Evolutionary conservation across 1,140 invertebrate species (phyloP).

Genomic region (Metaphire vulgaris): DNA sequence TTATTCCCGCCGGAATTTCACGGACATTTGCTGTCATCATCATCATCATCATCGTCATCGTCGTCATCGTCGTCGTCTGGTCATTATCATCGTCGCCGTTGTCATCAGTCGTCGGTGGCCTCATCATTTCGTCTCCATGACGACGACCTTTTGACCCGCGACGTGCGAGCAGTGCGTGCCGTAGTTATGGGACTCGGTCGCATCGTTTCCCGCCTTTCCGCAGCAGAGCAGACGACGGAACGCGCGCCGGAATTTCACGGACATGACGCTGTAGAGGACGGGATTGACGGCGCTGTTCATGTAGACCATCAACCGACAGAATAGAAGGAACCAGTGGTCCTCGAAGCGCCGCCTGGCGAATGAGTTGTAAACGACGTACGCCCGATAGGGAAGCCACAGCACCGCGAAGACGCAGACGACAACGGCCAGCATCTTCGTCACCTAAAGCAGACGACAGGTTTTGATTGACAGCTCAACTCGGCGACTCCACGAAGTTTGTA

Average conservation of each 20-base stretch:
- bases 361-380: conserved; percentile 62
- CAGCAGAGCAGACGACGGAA: conserved; percentile 50
- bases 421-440: conserved; percentile 61
- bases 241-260: conserved; percentile 57
- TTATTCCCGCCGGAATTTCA: not conserved
- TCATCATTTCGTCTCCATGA: not conserved
- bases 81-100: not conserved
- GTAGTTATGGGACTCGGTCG: not conserved
- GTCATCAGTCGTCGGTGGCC: not conserved
- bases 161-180: not conserved
- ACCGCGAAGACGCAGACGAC: conserved; percentile 60
- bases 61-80: too few species aligned
- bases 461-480: too few species aligned
- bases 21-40: not conserved
- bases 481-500: too few species aligned
- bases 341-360: conserved; percentile 55
- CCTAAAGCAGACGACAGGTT: conserved; percentile 53
- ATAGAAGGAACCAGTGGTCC: conserved; percentile 62
- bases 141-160: not conserved
- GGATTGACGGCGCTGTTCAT: conserved; percentile 63
- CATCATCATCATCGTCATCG: not conserved
- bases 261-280: conserved; percentile 61
- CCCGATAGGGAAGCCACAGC: conserved; percentile 61
- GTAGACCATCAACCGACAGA: conserved; percentile 61
- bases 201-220: conserved; percentile 1